Percentiles rank a stretch among this genome's conserved stretches.
phyloP scores from a whole-genome alignment of 2,797 vertebrate species.

The Falco biarmicus region DNA sequence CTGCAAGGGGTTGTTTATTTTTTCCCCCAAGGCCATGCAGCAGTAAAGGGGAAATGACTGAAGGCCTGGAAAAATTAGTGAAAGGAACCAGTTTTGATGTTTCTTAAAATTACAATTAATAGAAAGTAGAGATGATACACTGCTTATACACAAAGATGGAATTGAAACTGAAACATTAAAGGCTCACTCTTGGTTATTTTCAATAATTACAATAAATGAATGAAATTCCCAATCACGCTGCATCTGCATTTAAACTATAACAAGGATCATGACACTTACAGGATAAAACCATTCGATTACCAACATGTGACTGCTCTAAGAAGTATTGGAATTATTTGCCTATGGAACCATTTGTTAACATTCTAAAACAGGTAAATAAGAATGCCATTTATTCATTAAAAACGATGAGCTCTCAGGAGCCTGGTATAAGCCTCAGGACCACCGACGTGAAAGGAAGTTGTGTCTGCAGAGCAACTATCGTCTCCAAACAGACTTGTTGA shows the following conservation, averaged over 20 bases:
- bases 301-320: neutral
- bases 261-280: neutral
- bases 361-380: neutral
- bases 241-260: neutral
- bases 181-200: neutral
- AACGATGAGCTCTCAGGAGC: neutral
- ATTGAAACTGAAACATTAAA: neutral
- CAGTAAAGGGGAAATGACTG: neutral
- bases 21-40: neutral
- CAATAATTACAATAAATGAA: neutral
- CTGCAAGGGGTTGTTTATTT: neutral
- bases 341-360: neutral
- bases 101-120: neutral
- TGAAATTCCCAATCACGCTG: neutral
- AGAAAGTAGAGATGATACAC: neutral
- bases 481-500: conserved; percentile 4
- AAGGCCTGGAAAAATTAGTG: neutral
- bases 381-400: neutral
- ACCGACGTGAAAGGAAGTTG: neutral
- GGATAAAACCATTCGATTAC: neutral
- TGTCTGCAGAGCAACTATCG: neutral
- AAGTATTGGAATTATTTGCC: neutral
- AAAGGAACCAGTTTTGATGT: neutral
- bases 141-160: neutral
- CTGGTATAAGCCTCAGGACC: neutral